Evolutionary conservation across 2,797 vertebrate genomes (phyloP), one percentile per base, ranked within the genome.

Genomic region (Calcarius lapponicus): DNA sequence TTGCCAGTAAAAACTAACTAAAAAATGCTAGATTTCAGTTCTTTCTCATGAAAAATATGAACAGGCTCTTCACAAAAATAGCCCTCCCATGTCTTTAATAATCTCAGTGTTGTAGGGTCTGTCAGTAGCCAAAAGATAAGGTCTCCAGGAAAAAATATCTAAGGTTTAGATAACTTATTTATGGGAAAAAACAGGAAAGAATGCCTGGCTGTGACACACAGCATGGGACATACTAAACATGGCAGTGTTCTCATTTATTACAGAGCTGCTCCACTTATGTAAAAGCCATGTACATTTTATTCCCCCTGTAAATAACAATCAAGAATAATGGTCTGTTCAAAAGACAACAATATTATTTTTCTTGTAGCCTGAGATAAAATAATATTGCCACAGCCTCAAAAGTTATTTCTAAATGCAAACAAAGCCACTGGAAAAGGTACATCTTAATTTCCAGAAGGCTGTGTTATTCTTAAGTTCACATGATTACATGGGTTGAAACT

Each of bases 111-210:
- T 65, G 29, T 80, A 36, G 18, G 9, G 28, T 88, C 48, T 87
- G 15, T 62, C 69, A 60, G 47, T 24, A 92, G 84, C 31, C 80
- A 86, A 87, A 96, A 85, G 58, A 80, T 71, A 95, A 91, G 22
- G 51, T 53, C 17, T 79, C 80, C 40, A 58, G 73, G 43, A 61
- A 78, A 88, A 84, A 80, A 69, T 4, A 86, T 54, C 53, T 85
- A 78, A 78, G 28, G n/a, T 80, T 96, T 87, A 83, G 57, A 82
- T 73, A 91, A 78, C 22, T 76, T 40, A 50, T 67, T 76, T 74
- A 67, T 50, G 71, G 28, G 42, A 83, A 83, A 83, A 88, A 65
- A 2, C 17, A 53, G 25, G 45, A 82, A 94, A 60, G 48, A 69
- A 81, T 66, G 43, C 25, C 54, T 81, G 48, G 7, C 43, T 81